Conservation (phyloP, 2,113 vertebrate species). For the Numida meleagris region DNA sequence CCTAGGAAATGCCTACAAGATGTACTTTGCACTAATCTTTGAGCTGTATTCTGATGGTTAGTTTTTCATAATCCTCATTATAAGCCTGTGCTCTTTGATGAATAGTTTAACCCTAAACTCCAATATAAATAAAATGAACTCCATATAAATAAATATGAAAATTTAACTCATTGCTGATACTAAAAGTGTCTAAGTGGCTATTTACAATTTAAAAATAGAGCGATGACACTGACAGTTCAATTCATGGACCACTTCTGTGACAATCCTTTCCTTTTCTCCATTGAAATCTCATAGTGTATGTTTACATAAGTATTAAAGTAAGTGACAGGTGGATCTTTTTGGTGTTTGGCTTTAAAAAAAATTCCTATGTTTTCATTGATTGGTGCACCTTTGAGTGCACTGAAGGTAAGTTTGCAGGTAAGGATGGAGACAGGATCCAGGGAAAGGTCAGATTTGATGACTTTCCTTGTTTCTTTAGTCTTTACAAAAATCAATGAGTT, state of each 20-base stretch:
- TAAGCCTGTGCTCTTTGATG: slow-evolving; percentile 72
- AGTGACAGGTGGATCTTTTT: background rate
- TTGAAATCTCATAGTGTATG: background rate
- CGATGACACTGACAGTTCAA: background rate
- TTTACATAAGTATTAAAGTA: slow-evolving; percentile 29
- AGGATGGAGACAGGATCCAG: slow-evolving; percentile 24
- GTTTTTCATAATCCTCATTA: slow-evolving; percentile 79
- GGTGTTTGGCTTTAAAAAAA: slow-evolving; percentile 15
- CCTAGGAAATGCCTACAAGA: slow-evolving; percentile 72
- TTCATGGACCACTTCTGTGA: background rate
- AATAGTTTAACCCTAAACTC: slow-evolving; percentile 76
- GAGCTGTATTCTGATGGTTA: slow-evolving; percentile 75
- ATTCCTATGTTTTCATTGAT: slow-evolving; percentile 16
- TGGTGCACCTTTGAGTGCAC: background rate
- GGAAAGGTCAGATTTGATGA: slow-evolving; percentile 55
- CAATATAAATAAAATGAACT: no score
- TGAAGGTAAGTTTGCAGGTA: slow-evolving; percentile 52
- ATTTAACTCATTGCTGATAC: slow-evolving; percentile 38
- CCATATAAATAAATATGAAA: no score
- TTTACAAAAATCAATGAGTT: slow-evolving; percentile 50
- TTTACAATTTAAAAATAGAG: background rate
- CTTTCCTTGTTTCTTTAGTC: slow-evolving; percentile 53
- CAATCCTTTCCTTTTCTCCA: background rate
- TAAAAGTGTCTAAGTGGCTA: background rate
- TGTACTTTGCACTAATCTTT: slow-evolving; percentile 78